Conservation (phyloP, 2,113 vertebrate species). For the Cochlearius cochlearius region DNA sequence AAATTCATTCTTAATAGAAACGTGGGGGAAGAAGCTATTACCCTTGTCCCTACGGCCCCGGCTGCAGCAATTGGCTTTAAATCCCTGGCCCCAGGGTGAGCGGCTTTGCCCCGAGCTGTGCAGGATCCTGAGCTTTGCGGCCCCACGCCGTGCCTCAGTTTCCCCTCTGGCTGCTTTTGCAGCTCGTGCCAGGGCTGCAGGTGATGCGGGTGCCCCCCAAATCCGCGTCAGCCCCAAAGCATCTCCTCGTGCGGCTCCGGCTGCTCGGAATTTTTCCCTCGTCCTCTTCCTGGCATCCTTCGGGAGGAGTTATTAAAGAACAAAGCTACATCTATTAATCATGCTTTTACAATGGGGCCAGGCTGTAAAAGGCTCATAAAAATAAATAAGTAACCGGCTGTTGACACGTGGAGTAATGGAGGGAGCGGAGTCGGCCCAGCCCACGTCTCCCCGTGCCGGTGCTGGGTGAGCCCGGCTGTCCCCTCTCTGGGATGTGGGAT, state of each 20-base stretch:
- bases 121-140: neutral
- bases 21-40: neutral
- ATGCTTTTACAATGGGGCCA: neutral
- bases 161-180: neutral
- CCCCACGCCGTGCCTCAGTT: neutral
- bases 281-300: neutral
- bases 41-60: neutral
- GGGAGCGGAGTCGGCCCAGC: neutral
- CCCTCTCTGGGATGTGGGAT: neutral
- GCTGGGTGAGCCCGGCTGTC: neutral
- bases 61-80: neutral
- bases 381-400: neutral
- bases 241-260: neutral
- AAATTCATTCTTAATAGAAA: conserved; percentile 22
- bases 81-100: neutral
- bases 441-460: fast-evolving
- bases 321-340: neutral
- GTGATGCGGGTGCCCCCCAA: neutral
- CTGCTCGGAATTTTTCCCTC: neutral
- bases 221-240: fast-evolving
- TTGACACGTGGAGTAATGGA: neutral
- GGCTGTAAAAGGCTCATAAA: neutral
- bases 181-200: neutral
- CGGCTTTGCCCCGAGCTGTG: neutral
- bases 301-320: neutral